Evolutionary conservation across 2,797 vertebrate species (phyloP), one percentile per base, ranked within the genome.

Genomic region (Odontamblyopus rebecca): DNA sequence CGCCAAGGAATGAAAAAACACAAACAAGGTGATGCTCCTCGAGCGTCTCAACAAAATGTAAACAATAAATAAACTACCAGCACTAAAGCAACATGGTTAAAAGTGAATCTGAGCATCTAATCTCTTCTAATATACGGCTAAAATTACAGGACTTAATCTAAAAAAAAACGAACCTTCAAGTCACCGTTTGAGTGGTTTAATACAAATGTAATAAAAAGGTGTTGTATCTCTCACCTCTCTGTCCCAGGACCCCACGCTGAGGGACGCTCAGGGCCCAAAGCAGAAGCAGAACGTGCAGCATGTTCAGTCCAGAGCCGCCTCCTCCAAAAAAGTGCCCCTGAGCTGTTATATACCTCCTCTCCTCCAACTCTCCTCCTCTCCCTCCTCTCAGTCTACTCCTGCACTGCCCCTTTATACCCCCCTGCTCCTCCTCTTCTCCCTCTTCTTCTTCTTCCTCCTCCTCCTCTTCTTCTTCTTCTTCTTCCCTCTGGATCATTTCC

Each of bases 181-280:
- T 12, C 51, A 19, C 5, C 4, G 2, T 54, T n/a, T 54, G 5
- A 9, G n/a, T n/a, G 16, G 7, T n/a, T 18, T 2, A 69, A 82
- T 50, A 72, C 44, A 73, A 32, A 71, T 15, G 12, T 62, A 48
- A 69, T 65, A 65, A 56, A 61, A 27, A 23, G 27, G 30, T 8
- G 35, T 38, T 9, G 35, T 27, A 15, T 8, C 18, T 44, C 89
- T 90, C 72, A 94, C 94, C 94, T 92, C 92, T 92, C 79, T 94
- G 94, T 70, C 85, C 90, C 5, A 82, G 83, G 6, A 85, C 89
- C 2, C 74, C 4, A 4, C 77, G 27, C 27, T 74, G 68, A 67
- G 86, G 84, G 61, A 85, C 69, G 77, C 76, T 77, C 68, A 91
- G 72, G 60, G 66, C 78, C 70, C 82, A 88, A 85, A 67, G 77